These are phyloP conservation scores for Cynopterus brachyotis DNA, from an alignment of 2,113 vertebrate species.

Conservation along the genomic window DNA sequence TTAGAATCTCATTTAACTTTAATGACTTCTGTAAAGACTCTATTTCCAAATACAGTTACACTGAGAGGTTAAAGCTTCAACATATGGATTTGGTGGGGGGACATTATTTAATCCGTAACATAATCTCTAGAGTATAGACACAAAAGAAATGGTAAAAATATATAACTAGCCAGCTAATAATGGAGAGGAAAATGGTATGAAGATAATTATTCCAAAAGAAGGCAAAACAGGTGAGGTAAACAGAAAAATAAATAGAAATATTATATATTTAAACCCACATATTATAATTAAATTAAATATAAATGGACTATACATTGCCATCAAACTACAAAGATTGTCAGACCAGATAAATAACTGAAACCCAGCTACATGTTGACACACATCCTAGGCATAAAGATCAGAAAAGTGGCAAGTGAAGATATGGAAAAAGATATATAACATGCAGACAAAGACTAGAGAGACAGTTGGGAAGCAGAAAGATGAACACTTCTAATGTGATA, in stretches of 20 bases:
- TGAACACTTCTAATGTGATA: slow-evolving; percentile 35
- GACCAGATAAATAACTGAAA: neutral
- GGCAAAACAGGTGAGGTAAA: neutral
- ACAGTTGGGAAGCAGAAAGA: neutral
- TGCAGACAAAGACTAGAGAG: neutral
- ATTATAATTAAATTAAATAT: neutral
- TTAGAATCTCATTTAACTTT: neutral
- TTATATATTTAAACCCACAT: neutral
- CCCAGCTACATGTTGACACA: neutral
- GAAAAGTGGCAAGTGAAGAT: neutral
- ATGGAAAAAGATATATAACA: neutral
- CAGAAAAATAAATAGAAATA: slow-evolving; percentile 5
- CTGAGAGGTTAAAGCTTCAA: neutral
- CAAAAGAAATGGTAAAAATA: neutral
- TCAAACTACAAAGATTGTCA: neutral
- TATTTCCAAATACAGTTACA: neutral
- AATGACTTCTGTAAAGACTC: neutral
- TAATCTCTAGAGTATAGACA: neutral
- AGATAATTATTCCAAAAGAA: neutral
- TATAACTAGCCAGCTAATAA: neutral
- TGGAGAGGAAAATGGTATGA: neutral
- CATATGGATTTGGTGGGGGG: neutral
- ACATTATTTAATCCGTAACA: neutral
- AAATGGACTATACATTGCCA: neutral
- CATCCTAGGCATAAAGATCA: neutral